Evolutionary conservation across 1,140 invertebrate genomes (phyloP).

Genomic region (Sweltsa coloradensis): DNA sequence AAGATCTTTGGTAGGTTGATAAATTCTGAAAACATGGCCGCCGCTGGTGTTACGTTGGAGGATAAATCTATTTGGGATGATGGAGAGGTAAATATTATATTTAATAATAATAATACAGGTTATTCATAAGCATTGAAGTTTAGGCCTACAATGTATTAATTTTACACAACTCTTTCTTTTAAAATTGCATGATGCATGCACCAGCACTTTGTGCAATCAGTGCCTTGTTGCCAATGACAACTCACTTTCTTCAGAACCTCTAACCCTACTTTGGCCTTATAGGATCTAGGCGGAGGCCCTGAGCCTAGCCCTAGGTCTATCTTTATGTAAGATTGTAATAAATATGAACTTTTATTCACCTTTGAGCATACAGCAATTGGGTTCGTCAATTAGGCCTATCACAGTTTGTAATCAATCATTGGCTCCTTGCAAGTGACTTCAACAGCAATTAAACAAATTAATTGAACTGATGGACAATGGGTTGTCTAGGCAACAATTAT

Average conservation of each 20-base stretch:
- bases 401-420: too few species aligned
- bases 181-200: slow-evolving; percentile 5
- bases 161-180: background rate
- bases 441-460: too few species aligned
- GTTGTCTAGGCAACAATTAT: too few species aligned
- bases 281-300: background rate
- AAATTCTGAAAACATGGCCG: background rate
- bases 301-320: too few species aligned
- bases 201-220: background rate
- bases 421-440: too few species aligned
- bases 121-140: too few species aligned
- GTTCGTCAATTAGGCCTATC: too few species aligned
- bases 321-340: too few species aligned
- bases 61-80: slow-evolving; percentile 87
- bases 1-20: too few species aligned
- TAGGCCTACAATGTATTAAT: background rate
- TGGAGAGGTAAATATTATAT: slow-evolving; percentile 44
- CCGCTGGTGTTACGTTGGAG: slow-evolving; percentile 50
- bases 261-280: background rate
- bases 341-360: too few species aligned
- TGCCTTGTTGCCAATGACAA: background rate
- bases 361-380: too few species aligned
- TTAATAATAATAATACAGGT: slow-evolving; percentile 6
- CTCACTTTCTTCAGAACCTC: background rate
- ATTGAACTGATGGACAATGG: too few species aligned